Evolutionary conservation across 2,888 invertebrate genomes (phyloP).

Genomic region (Minunthozetes semirufus): DNA sequence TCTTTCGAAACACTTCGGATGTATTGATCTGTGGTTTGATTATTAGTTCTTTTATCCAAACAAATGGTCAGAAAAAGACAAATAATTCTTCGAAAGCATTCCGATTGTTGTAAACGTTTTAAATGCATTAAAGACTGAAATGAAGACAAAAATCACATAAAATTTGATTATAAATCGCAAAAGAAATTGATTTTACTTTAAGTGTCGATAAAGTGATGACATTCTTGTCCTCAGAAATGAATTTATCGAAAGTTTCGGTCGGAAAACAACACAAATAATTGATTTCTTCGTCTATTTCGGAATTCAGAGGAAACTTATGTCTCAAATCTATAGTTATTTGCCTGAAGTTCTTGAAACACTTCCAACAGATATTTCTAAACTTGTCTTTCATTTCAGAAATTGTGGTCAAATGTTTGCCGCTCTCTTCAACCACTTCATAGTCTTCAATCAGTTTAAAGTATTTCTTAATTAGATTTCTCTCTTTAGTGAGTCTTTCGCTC

Average conservation of each 20-base stretch:
- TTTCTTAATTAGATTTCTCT: not conserved
- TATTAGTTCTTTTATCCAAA: not conserved
- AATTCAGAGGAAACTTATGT: not conserved
- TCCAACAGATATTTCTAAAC: constrained; percentile 8
- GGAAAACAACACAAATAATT: constrained; percentile 13
- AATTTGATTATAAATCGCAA: not conserved
- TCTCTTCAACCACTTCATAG: not conserved
- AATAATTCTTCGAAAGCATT: constrained; percentile 3
- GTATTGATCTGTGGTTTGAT: not conserved
- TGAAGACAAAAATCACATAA: not conserved
- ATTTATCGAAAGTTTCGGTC: not conserved
- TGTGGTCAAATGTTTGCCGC: not conserved
- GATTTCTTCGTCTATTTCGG: not conserved
- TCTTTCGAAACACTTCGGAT: not conserved
- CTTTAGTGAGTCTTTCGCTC: not conserved
- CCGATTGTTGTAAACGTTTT: constrained; percentile 9
- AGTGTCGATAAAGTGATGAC: not conserved
- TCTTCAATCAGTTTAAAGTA: constrained; percentile 14
- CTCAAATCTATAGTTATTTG: not conserved
- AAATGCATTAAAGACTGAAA: constrained; percentile 9
- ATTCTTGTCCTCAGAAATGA: not conserved
- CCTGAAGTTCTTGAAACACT: not conserved
- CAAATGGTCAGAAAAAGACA: constrained; percentile 11
- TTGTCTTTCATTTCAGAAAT: not conserved
- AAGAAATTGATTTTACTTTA: not conserved